These are phyloP conservation scores for Latrodectus hesperus DNA, from an alignment of 2,888 invertebrate species.

Conservation along the genomic window DNA sequence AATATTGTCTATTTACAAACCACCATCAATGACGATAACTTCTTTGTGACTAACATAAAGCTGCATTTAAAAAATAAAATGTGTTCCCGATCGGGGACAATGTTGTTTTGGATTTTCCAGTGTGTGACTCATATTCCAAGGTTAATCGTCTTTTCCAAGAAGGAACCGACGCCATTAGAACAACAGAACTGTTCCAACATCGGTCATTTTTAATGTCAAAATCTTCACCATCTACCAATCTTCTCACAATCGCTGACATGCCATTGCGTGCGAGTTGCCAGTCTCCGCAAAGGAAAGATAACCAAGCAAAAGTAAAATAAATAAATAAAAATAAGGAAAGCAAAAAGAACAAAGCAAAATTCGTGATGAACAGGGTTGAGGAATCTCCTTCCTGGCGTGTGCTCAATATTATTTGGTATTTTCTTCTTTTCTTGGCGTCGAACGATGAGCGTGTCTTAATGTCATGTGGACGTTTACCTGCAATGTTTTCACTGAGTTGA, in stretches of 20 bases:
- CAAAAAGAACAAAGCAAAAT: too few species aligned
- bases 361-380: background rate
- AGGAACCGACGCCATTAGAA: background rate
- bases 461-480: slow-evolving; percentile 63
- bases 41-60: too few species aligned
- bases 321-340: too few species aligned
- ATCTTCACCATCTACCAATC: background rate
- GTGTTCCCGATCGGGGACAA: too few species aligned
- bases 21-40: too few species aligned
- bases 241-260: slow-evolving; percentile 5
- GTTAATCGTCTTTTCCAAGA: background rate
- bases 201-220: background rate
- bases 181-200: background rate
- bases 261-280: background rate
- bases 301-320: background rate
- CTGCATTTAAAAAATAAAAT: too few species aligned
- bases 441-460: slow-evolving; percentile 8
- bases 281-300: background rate
- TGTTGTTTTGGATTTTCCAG: too few species aligned
- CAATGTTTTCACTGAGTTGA: slow-evolving; percentile 41
- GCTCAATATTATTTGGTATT: slow-evolving; percentile 7
- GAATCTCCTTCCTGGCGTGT: slow-evolving; percentile 1
- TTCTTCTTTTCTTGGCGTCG: too few species aligned
- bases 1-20: too few species aligned
- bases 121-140: background rate